Base-by-base conservation (phyloP, 1,140 invertebrate genomes). In the Oryzaephilus surinamensis region DNA sequence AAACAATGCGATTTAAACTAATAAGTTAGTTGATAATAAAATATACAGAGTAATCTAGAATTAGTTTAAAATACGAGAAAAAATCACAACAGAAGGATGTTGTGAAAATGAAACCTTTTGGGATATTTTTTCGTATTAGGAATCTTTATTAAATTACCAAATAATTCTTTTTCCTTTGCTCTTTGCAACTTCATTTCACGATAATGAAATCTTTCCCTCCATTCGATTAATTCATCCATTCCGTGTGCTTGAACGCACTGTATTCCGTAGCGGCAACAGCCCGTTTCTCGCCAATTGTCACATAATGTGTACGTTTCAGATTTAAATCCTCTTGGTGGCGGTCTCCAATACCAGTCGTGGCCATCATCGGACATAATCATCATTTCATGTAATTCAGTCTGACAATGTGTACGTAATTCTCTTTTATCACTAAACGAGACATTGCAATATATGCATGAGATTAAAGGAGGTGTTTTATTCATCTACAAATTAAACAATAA, bases 211-310 rank as follows among this genome's bases (percentile, higher is more conserved):
- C 81, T 64, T 48, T 81, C 73, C 50, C 76, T 72, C 83, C 83
- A 86, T 65, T 86, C 81, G 7, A 68, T 62, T 6, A 85, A 58
- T 57, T 86, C 83, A 32, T 78, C 76, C 34, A 68, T 55, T 10
- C 79, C 78, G 55, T 86, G 83, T 3, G 83, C 83, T 55, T 79
- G 73, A n/a, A 79, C 74, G 61, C 81, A 84, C 50, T 81, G 78
- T 10, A 73, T 67, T 12, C 77, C 79, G 52, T 78, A 76, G 23
- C 76, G 65, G 57, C 81, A 84, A 15, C 60, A 63, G 16, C 70
- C 71, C 24, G 54, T 59, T 36, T 69, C 67, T 6, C 48, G 51
- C 49, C 64, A 76, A 15, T 62, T 66, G 39, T 72, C 69, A 61
- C 79, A 83, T 2, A 78, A 48, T 10, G 61, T 60, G 26, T 73